These are phyloP conservation scores for Pterocles gutturalis DNA, from an alignment of 2,113 vertebrate species.

Conservation along the genomic window DNA sequence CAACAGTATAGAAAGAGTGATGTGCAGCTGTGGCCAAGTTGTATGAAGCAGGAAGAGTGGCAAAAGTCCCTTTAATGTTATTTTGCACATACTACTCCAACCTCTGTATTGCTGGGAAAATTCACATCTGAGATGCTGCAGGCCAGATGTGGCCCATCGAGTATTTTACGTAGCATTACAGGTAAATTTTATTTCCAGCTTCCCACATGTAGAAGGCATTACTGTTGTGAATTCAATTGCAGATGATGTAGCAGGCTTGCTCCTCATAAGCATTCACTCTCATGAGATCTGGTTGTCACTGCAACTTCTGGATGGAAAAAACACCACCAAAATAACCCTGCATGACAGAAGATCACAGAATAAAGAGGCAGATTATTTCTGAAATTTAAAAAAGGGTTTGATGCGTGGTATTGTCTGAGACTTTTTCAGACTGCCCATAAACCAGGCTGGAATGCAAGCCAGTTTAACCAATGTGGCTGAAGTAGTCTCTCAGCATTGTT, in stretches of 20 bases:
- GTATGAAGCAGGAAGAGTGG: background rate
- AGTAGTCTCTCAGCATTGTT: background rate
- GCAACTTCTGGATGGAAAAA: background rate
- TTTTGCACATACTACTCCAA: background rate
- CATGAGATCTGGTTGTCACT: background rate
- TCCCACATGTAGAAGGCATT: background rate
- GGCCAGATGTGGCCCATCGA: background rate
- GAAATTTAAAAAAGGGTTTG: background rate
- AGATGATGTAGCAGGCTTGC: background rate
- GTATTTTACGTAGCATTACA: background rate
- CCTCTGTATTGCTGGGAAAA: background rate
- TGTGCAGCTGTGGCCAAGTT: background rate
- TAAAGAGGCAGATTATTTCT: background rate
- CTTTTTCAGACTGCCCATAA: background rate
- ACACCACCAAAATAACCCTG: fast-evolving
- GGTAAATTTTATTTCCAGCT: background rate
- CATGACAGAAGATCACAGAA: background rate
- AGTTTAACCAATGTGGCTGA: background rate
- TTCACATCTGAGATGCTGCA: background rate
- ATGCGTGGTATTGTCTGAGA: background rate
- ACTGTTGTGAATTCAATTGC: background rate
- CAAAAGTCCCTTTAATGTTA: background rate
- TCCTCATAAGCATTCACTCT: background rate
- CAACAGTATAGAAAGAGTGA: background rate
- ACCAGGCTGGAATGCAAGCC: background rate